phyloP scores from a whole-genome alignment of 1,140 invertebrate genomes.

The Nephila pilipes region DNA sequence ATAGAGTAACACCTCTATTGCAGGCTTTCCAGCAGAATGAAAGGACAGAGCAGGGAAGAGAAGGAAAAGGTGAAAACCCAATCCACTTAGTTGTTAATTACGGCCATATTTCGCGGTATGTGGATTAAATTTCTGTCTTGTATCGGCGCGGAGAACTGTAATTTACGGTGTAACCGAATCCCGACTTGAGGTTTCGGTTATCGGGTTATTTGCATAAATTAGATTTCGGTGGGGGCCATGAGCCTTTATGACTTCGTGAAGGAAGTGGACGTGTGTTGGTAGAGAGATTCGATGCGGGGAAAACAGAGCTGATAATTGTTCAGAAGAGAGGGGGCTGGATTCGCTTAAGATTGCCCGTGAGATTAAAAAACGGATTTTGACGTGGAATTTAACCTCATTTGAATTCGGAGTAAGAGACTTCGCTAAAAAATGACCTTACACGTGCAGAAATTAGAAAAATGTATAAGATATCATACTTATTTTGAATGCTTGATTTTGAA shows the following conservation, averaged over 20 bases:
- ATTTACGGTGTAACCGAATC: constrained; percentile 53
- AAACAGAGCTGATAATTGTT: constrained; percentile 21
- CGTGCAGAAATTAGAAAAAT: no score
- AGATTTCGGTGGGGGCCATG: constrained; percentile 17
- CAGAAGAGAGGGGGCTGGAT: not conserved
- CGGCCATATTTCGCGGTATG: constrained; percentile 60
- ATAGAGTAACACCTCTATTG: not conserved
- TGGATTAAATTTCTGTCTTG: constrained; percentile 69
- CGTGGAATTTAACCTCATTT: no score
- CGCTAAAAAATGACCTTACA: no score
- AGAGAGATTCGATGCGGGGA: not conserved
- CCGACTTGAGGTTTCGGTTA: constrained; percentile 69
- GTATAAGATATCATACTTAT: no score
- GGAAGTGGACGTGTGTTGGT: not conserved
- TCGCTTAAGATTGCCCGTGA: not conserved
- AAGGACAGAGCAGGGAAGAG: constrained; percentile 6
- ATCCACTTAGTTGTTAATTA: constrained; percentile 70
- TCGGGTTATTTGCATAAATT: constrained; percentile 71
- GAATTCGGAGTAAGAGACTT: no score
- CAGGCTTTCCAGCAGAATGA: not conserved
- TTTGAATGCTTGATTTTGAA: no score
- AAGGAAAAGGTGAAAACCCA: constrained; percentile 55
- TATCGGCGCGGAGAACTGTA: constrained; percentile 40
- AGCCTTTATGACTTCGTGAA: constrained; percentile 28
- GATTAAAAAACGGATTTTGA: not conserved